Conservation (phyloP, 1,140 invertebrate species). For the Drosophila sp. region DNA sequence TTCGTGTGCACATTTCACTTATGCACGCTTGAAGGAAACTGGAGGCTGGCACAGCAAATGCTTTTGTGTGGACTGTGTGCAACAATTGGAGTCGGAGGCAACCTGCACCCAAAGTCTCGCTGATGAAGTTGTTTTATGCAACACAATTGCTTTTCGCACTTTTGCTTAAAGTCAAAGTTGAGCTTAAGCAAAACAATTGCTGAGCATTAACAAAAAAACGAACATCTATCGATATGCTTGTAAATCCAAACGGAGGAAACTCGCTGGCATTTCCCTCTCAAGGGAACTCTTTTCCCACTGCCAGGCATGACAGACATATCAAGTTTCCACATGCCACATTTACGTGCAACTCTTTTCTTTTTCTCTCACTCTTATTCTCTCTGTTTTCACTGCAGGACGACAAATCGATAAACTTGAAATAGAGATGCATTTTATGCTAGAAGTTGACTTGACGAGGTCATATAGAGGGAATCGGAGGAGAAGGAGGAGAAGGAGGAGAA, state of each 20-base stretch:
- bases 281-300: not conserved
- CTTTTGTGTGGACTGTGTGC: no score
- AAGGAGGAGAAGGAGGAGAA: not conserved
- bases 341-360: slow-evolving; percentile 30
- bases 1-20: slow-evolving; percentile 78
- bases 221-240: not conserved
- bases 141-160: slow-evolving; percentile 73
- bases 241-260: not conserved
- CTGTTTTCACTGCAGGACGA: slow-evolving; percentile 9
- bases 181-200: no score
- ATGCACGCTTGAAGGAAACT: slow-evolving; percentile 61
- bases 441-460: slow-evolving; percentile 1
- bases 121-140: slow-evolving; percentile 79
- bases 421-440: slow-evolving; percentile 34
- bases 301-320: slow-evolving; percentile 10
- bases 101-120: slow-evolving; percentile 9
- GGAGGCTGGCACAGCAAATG: no score
- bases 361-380: no score
- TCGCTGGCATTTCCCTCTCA: not conserved
- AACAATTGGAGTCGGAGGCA: no score
- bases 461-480: slow-evolving; percentile 6
- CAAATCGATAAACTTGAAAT: slow-evolving; percentile 46
- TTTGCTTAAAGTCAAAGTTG: slow-evolving; percentile 27
- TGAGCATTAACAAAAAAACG: slow-evolving; percentile 10
- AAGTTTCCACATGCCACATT: slow-evolving; percentile 14